A percentile compares a stretch with the other conserved stretches of the same genome.
phyloP scores from a whole-genome alignment of 2,888 invertebrate species.

The Arctia plantaginis region DNA sequence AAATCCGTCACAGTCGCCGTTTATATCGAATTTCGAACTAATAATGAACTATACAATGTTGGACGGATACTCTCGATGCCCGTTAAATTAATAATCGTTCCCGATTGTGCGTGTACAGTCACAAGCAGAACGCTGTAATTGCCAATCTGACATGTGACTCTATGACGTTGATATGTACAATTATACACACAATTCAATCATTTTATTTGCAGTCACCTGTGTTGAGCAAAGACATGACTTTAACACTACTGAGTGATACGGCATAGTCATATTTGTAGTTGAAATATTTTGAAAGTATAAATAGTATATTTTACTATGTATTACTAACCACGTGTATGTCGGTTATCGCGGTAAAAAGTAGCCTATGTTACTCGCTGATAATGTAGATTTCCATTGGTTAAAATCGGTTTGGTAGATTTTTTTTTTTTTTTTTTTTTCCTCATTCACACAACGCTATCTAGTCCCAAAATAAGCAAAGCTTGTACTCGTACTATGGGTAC shows the following conservation, averaged over 20 bases:
- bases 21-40: background rate
- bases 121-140: constrained; percentile 48
- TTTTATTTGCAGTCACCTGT: constrained; percentile 3
- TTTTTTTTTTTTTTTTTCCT: no score
- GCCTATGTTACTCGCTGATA: no score
- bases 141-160: constrained; percentile 56
- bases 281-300: no score
- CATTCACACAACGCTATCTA: no score
- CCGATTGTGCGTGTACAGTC: constrained; percentile 12
- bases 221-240: background rate
- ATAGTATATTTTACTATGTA: no score
- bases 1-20: background rate
- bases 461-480: no score
- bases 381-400: no score
- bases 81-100: constrained; percentile 11
- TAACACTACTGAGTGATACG: background rate
- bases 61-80: background rate
- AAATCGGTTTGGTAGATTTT: no score
- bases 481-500: no score
- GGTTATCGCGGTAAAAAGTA: no score
- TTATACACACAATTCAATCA: constrained; percentile 36
- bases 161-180: constrained; percentile 53
- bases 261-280: no score
- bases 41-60: background rate
- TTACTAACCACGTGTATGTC: no score